These are phyloP conservation scores for Dermochelys coriacea DNA, from an alignment of 2,797 vertebrate genomes.

Conservation along the genomic window DNA sequence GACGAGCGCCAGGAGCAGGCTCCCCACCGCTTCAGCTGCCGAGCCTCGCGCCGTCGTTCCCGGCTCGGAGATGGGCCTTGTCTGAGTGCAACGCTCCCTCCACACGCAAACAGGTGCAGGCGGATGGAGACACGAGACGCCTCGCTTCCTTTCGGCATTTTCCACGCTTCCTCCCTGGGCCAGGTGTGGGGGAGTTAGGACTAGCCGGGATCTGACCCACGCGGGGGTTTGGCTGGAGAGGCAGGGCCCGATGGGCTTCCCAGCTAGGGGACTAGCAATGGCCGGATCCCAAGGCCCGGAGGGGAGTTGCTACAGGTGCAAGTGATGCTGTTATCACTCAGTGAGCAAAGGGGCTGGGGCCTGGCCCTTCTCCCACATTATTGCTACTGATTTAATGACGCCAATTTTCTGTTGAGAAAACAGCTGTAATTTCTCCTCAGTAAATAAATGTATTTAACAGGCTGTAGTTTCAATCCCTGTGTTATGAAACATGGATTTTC, in stretches of 20 bases:
- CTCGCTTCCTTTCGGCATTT: neutral
- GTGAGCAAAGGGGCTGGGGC: neutral
- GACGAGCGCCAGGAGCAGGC: fast-evolving
- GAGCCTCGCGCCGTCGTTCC: neutral
- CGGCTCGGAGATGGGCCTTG: no score
- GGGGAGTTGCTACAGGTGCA: neutral
- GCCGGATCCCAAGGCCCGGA: no score
- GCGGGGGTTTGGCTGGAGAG: fast-evolving
- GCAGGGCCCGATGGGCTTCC: neutral
- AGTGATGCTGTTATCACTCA: neutral
- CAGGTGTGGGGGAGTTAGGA: neutral
- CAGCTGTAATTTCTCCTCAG: slow-evolving; percentile 28
- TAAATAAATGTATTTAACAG: slow-evolving; percentile 50
- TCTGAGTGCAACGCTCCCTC: fast-evolving
- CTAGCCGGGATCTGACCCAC: neutral
- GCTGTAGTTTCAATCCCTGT: slow-evolving; percentile 12
- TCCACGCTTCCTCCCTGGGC: neutral
- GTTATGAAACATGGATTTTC: slow-evolving; percentile 13
- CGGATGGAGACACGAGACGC: neutral
- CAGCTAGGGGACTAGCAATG: neutral
- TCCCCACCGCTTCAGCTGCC: neutral
- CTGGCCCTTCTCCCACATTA: neutral
- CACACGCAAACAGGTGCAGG: neutral
- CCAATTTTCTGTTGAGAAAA: slow-evolving; percentile 9
- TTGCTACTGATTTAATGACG: neutral